Evolutionary conservation across 1,140 invertebrate species (phyloP), one percentile per base, ranked within the genome.

Genomic region (Campoletis sonorensis): DNA sequence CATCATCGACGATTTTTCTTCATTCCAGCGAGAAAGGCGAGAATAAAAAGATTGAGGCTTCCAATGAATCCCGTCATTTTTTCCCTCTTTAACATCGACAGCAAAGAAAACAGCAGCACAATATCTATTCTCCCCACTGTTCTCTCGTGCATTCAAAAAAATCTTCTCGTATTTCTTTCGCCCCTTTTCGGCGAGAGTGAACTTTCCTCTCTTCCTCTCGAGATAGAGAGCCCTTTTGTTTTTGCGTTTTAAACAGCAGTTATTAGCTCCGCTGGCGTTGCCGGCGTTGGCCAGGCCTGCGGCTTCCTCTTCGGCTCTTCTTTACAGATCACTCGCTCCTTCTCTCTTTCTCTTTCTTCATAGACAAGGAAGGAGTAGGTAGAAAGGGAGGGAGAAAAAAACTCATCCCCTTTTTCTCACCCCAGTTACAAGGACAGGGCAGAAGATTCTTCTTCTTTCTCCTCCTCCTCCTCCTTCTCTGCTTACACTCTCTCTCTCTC

Each of bases 201-300:
- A 33, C 30, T 33, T 33, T 33, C 30, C 30, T 33, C 30, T 33
- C 30, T 33, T 7, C 8, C n/a, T 49, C 18, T 21, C 16, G 27
- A 77, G 54, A 77, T 13, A 77, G 71, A 54, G 61, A 64, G n/a
- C 21, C 76, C 87, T 81, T 90, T 89, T 89, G 88, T 90, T 89
- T 89, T 89, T 88, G 86, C 86, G 86, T 89, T 90, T 88, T 90
- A 89, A 89, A 89, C 88, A 88, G 84, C 88, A 86, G 88, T 89
- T 89, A 90, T 90, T 89, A 89, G 88, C 86, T 86, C 72, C 85
- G 68, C 82, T 82, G 84, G 80, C 83, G 85, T 83, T 81, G 81
- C 58, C 77, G 71, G 58, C 72, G 76, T 79, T 76, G 70, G 81
- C 49, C 4, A 51, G 72, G 82, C 83, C 84, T 79, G 79, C 82